A percentile compares a stretch with the other conserved stretches of the same genome.
phyloP scores from a whole-genome alignment of 2,113 vertebrate species.

The Hyaena hyaena region DNA sequence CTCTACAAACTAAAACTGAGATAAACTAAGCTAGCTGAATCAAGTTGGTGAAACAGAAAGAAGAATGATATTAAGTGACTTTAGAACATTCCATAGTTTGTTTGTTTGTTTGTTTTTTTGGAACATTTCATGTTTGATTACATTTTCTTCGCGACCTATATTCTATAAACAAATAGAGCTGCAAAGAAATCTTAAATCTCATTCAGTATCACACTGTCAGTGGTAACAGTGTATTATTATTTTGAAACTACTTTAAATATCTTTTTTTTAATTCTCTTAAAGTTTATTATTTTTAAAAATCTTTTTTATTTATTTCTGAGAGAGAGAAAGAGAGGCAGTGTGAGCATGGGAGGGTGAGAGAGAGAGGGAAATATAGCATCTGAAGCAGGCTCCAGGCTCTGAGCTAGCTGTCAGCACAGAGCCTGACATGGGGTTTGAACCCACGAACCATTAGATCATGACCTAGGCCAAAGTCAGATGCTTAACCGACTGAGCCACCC shows the following conservation, averaged over 20 bases:
- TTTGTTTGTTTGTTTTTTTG: neutral
- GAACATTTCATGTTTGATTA: neutral
- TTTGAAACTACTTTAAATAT: slow-evolving; percentile 7
- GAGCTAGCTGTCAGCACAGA: too few species aligned
- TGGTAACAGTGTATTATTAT: neutral
- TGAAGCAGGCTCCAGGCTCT: too few species aligned
- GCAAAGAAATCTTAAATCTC: neutral
- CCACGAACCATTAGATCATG: too few species aligned
- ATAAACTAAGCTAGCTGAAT: neutral
- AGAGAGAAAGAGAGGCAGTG: too few species aligned
- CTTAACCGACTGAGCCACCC: too few species aligned
- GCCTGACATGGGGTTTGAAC: too few species aligned
- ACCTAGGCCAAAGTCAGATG: too few species aligned
- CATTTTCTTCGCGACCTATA: neutral
- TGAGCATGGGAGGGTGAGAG: too few species aligned
- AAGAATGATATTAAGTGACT: neutral
- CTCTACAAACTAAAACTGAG: neutral
- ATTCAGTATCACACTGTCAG: neutral
- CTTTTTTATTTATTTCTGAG: too few species aligned
- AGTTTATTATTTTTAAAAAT: too few species aligned
- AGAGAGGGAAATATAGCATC: too few species aligned
- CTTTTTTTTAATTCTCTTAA: neutral
- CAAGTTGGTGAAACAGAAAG: neutral
- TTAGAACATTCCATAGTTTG: neutral
- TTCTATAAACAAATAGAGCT: neutral